phyloP scores from a whole-genome alignment of 2,113 vertebrate species.

The Polypterus senegalus region DNA sequence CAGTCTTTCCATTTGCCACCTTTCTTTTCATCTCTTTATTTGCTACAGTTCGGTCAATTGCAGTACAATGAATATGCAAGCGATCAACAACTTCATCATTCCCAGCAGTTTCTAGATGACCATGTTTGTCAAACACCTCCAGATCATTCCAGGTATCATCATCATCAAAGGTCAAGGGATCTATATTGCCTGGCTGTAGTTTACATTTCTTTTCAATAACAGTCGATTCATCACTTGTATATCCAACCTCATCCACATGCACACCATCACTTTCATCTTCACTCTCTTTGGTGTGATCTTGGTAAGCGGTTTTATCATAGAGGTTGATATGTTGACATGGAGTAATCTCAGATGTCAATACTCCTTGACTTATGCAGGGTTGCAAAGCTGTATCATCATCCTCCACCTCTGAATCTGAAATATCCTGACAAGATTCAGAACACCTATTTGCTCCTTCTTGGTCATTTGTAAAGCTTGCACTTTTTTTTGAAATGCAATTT shows the following conservation, averaged over 20 bases:
- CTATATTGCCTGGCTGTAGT: conserved; percentile 18
- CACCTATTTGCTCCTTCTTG: too few species aligned
- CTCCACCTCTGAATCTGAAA: conserved; percentile 34
- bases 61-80: conserved; percentile 2
- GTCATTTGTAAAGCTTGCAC: too few species aligned
- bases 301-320: conserved; percentile 46
- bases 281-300: conserved; percentile 30
- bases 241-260: conserved; percentile 34
- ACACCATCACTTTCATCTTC: conserved; percentile 33
- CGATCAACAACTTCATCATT: neutral
- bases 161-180: conserved; percentile 72
- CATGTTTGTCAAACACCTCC: conserved; percentile 45
- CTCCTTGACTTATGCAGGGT: too few species aligned
- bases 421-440: conserved; percentile 16
- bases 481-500: too few species aligned
- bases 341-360: too few species aligned
- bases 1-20: conserved; percentile 51
- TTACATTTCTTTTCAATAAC: conserved; percentile 27
- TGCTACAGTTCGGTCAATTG: conserved; percentile 18
- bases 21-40: conserved; percentile 64
- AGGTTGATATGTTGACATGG: neutral
- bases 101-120: conserved; percentile 19
- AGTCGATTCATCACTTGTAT: conserved; percentile 30
- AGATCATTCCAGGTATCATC: conserved; percentile 82
- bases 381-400: too few species aligned